Base-by-base conservation (phyloP, 2,797 vertebrate genomes). In the Anguilla marmorata region DNA sequence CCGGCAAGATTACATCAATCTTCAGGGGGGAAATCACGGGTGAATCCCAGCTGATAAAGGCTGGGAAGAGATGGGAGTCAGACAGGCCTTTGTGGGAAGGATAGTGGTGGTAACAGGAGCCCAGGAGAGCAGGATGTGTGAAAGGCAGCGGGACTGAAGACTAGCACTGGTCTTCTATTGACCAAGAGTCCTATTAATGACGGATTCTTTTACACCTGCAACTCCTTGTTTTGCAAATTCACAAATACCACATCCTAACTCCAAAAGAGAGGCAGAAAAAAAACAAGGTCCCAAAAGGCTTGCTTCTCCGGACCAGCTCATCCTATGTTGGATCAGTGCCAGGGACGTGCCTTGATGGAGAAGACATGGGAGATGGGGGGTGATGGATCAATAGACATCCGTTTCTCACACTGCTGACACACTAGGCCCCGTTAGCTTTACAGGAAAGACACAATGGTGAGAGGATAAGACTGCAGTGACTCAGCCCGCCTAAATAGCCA, bases 71-170 rank as follows among this genome's bases (percentile, higher is more conserved):
- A 95, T 93, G 93, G 90, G 88, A 95, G 93, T 96, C 95, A 96
- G 94, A 94, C 90, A 87, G 91, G 90, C 90, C 95, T 96, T 96
- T 97, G 96, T 96, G 48, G 91, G 84, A 88, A 91, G 95, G 96
- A 97, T 95, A 96, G 96, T 96, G 93, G 93, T 93, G 88, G 96
- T 96, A 96, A 96, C 87, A 92, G 93, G 96, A 97, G 95, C 96
- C 91, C 89, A 89, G 79, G 92, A 91, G 93, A 93, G 87, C 87
- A 95, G 93, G 93, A 96, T 90, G 95, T 95, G 95, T 96, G 94
- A 96, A 96, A 96, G 95, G 93, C 94, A 91, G 88, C 91, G 90
- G 91, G 92, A 93, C 92, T 89, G 91, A 94, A 93, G 93, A 92
- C 93, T 92, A 90, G 91, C 90, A 93, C 93, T 60, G 89, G 92